A percentile compares a stretch with the other conserved stretches of the same genome.
Conservation (phyloP, 2,113 vertebrate genomes). For the Todiramphus saurophagus region DNA sequence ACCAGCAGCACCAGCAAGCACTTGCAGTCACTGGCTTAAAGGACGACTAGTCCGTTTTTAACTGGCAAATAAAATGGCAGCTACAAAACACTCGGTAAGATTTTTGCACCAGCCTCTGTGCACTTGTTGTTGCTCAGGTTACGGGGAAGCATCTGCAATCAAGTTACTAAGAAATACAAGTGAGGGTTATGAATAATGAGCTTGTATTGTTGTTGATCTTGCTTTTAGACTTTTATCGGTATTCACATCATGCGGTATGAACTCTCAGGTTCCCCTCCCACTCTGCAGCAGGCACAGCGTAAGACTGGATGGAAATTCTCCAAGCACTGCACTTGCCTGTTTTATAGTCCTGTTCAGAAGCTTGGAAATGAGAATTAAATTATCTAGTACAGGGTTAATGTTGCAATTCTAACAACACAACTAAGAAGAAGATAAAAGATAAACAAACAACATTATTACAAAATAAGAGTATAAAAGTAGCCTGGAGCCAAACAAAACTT, state of each 20-base stretch:
- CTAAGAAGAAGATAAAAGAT: not conserved
- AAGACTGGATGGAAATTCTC: not conserved
- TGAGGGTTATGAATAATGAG: not conserved
- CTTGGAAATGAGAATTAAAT: not conserved
- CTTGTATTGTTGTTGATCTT: not conserved
- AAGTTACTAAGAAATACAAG: not conserved
- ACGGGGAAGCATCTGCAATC: not conserved
- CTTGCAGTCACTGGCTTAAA: constrained; percentile 17
- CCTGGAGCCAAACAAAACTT: not conserved
- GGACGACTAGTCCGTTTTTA: not conserved
- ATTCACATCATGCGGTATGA: not conserved
- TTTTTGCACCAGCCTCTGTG: not conserved
- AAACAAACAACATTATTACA: not conserved
- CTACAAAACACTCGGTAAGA: not conserved
- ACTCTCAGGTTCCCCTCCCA: not conserved
- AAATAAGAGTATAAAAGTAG: not conserved
- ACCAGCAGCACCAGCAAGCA: not conserved
- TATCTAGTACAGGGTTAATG: not conserved
- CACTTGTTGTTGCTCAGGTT: not conserved
- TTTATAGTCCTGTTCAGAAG: not conserved
- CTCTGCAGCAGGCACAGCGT: not conserved
- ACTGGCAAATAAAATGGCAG: not conserved
- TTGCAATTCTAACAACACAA: not conserved
- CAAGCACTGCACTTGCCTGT: not conserved
- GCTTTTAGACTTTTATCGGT: not conserved